Conservation (phyloP, 1,140 invertebrate species). For the Neodiprion fabricii region DNA sequence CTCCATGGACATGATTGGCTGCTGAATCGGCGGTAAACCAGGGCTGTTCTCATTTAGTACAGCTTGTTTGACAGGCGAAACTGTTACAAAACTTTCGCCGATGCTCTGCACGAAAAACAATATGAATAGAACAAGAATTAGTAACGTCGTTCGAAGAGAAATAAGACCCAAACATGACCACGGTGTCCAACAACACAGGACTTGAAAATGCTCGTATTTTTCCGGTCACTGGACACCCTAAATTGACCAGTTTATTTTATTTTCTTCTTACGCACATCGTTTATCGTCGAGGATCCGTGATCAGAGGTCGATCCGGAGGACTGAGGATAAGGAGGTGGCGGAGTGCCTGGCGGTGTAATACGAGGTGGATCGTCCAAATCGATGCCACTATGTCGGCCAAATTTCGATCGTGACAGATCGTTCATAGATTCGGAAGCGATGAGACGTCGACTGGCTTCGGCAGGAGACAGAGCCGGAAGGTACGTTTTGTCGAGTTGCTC, state of each 20-base stretch:
- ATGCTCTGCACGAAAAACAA: slow-evolving; percentile 38
- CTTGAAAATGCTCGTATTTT: too few relatives aligned
- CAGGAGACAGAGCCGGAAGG: slow-evolving; percentile 49
- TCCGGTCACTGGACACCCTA: too few relatives aligned
- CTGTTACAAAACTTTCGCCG: slow-evolving; percentile 40
- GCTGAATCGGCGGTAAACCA: slow-evolving; percentile 63
- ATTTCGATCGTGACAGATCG: slow-evolving; percentile 61
- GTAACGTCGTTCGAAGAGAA: slow-evolving; percentile 13
- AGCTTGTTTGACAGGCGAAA: slow-evolving; percentile 42
- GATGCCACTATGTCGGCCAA: slow-evolving; percentile 45
- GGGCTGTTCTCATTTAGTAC: slow-evolving; percentile 44
- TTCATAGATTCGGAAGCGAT: slow-evolving; percentile 70
- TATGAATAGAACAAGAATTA: slow-evolving; percentile 22
- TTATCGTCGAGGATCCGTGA: slow-evolving; percentile 46
- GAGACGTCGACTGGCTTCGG: slow-evolving; percentile 60
- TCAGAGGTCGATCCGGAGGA: slow-evolving; percentile 47
- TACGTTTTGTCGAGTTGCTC: slow-evolving; percentile 65
- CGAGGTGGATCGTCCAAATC: slow-evolving; percentile 48
- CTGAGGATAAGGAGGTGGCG: slow-evolving; percentile 81
- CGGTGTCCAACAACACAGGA: too few relatives aligned
- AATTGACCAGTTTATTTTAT: not conserved
- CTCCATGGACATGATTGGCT: slow-evolving; percentile 92
- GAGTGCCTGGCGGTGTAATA: slow-evolving; percentile 82
- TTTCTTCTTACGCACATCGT: slow-evolving; percentile 45
- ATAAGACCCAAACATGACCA: too few relatives aligned